A percentile compares a stretch with the other conserved stretches of the same genome.
Evolutionary conservation across 1,140 invertebrate genomes (phyloP).

Genomic region (Drosophila bocqueti): DNA sequence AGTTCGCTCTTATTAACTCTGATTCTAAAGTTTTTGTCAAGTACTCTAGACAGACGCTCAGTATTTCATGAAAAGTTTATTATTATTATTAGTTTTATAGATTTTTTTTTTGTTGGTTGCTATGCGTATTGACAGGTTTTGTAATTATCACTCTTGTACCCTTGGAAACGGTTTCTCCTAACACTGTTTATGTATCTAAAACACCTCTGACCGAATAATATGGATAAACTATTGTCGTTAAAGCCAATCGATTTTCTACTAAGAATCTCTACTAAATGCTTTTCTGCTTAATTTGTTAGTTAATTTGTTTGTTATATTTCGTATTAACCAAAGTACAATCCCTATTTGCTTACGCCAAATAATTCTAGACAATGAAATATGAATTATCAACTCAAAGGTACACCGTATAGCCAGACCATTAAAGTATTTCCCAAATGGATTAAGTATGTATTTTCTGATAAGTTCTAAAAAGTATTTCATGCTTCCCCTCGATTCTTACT

Average conservation of each 20-base stretch:
- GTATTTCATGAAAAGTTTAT: background rate
- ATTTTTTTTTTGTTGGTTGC: background rate
- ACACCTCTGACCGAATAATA: background rate
- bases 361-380: conserved; percentile 2
- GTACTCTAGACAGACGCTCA: background rate
- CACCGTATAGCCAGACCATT: background rate
- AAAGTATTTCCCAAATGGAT: conserved; percentile 9
- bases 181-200: background rate
- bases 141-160: background rate
- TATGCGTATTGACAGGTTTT: background rate
- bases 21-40: background rate
- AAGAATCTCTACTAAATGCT: background rate
- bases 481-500: conserved; percentile 9
- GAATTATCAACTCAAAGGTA: background rate
- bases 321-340: background rate
- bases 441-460: conserved; percentile 15
- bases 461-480: conserved; percentile 8
- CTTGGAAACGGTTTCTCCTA: background rate
- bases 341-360: background rate
- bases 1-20: no score
- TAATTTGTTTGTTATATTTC: no score
- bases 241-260: background rate
- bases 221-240: background rate
- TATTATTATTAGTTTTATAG: no score
- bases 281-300: background rate